These are phyloP conservation scores for Serrognathus titanus DNA, from an alignment of 2,888 invertebrate genomes.

Conservation along the genomic window DNA sequence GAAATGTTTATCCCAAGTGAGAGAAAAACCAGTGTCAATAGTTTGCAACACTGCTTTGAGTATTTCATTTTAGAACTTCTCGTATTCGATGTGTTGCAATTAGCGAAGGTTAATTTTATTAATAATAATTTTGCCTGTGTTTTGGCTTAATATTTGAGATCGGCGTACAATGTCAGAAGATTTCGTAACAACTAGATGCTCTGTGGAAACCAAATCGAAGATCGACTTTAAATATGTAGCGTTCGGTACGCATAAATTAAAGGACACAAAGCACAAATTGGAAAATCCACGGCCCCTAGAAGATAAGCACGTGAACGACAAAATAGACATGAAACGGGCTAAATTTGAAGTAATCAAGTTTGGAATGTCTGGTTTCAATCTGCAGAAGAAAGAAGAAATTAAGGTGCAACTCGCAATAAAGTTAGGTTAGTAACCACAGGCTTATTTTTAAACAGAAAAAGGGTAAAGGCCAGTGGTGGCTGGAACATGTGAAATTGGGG, in stretches of 20 bases:
- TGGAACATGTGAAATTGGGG: too few species aligned
- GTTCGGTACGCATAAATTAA: conserved; percentile 55
- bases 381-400: conserved; percentile 71
- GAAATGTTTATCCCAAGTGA: too few species aligned
- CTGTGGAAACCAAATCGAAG: conserved; percentile 49
- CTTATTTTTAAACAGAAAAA: too few species aligned
- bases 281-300: neutral
- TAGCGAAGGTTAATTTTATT: too few species aligned
- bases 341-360: conserved; percentile 81
- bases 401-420: conserved; percentile 73
- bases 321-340: conserved; percentile 71
- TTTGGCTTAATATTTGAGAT: too few species aligned
- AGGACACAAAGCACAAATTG: conserved; percentile 37
- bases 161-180: neutral
- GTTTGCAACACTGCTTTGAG: too few species aligned
- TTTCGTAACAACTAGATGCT: conserved; percentile 53
- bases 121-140: too few species aligned
- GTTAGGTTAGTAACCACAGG: conserved; percentile 55
- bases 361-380: conserved; percentile 73
- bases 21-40: too few species aligned
- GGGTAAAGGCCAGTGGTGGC: too few species aligned
- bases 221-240: conserved; percentile 51
- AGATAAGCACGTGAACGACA: conserved; percentile 43
- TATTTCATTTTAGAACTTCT: too few species aligned
- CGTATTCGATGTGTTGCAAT: too few species aligned